These are phyloP conservation scores for Lepidostoma basale DNA, from an alignment of 1,140 invertebrate genomes.

Conservation along the genomic window DNA sequence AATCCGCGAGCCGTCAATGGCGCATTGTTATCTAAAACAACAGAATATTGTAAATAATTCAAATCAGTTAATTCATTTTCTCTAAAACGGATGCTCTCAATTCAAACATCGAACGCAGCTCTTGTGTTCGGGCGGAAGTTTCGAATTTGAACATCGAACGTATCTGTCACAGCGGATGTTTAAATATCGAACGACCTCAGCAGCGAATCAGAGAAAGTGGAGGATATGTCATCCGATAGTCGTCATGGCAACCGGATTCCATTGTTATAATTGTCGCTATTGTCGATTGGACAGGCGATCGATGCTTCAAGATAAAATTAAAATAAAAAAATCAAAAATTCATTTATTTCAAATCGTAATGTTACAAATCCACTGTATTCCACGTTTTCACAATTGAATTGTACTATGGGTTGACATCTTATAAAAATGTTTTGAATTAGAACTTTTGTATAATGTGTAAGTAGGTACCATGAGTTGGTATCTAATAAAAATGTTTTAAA, in stretches of 20 bases:
- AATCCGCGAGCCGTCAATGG: too few relatives aligned
- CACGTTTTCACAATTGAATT: too few relatives aligned
- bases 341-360: too few relatives aligned
- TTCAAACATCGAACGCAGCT: conserved; percentile 10
- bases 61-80: conserved; percentile 9
- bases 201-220: conserved; percentile 1
- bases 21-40: conserved; percentile 7
- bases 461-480: too few relatives aligned
- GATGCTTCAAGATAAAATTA: too few relatives aligned
- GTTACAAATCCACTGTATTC: too few relatives aligned
- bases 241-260: neutral
- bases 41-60: neutral
- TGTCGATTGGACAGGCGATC: too few relatives aligned
- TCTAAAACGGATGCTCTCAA: conserved; percentile 11
- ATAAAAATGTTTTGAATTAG: too few relatives aligned
- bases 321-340: too few relatives aligned
- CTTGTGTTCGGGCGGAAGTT: conserved; percentile 5
- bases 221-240: neutral
- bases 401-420: too few relatives aligned
- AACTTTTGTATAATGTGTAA: too few relatives aligned
- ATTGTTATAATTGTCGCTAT: neutral
- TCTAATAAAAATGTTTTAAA: too few relatives aligned
- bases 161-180: conserved; percentile 27
- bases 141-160: conserved; percentile 27
- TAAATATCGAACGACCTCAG: conserved; percentile 24